These are phyloP conservation scores for Calidris pugnax DNA, from an alignment of 2,113 vertebrate genomes.

Conservation along the genomic window DNA sequence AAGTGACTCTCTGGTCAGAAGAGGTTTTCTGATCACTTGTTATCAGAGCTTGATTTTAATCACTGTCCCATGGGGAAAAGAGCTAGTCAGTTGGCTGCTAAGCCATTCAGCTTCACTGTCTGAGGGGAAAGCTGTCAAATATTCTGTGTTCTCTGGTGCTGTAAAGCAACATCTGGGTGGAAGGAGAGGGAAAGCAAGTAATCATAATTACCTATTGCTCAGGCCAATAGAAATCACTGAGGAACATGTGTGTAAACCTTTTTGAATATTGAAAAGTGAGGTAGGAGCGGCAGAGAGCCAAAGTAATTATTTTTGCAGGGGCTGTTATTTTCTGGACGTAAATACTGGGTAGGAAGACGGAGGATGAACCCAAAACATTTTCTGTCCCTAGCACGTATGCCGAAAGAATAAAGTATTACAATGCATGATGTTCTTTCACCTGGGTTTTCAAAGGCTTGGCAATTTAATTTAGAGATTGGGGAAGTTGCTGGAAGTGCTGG, in stretches of 20 bases:
- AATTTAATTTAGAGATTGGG: neutral
- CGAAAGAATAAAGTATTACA: neutral
- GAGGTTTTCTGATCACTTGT: constrained; percentile 13
- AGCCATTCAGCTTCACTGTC: neutral
- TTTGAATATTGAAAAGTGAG: constrained; percentile 47
- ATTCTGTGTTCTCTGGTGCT: neutral
- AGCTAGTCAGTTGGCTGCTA: neutral
- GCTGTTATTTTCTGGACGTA: constrained; percentile 34
- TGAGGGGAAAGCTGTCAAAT: constrained; percentile 27
- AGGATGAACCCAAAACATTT: constrained; percentile 26
- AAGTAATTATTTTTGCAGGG: constrained; percentile 26
- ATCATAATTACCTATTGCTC: neutral
- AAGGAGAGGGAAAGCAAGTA: neutral
- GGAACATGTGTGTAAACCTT: constrained; percentile 32
- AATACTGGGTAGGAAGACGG: neutral
- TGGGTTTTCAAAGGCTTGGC: neutral
- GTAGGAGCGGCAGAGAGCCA: constrained; percentile 43
- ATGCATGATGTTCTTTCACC: neutral
- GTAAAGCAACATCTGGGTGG: constrained; percentile 32
- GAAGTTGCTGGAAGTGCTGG: neutral
- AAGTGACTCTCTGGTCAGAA: neutral
- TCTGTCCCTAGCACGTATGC: neutral
- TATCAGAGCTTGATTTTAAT: constrained; percentile 40
- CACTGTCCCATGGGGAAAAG: neutral
- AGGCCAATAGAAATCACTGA: constrained; percentile 12